Evolutionary conservation across 2,888 invertebrate genomes (phyloP).

Genomic region (Campoplex capitator): DNA sequence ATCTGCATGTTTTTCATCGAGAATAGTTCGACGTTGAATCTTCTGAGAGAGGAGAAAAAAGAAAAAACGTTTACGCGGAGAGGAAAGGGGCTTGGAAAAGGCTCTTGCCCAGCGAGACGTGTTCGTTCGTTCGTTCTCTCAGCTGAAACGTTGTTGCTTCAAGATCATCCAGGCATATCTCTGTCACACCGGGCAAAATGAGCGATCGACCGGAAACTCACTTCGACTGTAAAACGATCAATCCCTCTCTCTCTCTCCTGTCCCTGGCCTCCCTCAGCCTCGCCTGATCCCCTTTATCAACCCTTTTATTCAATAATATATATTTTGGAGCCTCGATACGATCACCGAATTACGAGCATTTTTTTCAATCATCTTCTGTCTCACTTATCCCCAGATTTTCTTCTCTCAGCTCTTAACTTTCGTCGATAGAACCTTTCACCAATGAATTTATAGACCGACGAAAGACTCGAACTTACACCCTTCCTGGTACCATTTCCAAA

Average conservation of each 20-base stretch:
- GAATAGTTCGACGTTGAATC: background rate
- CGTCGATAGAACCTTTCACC: background rate
- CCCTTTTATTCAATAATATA: constrained; percentile 26
- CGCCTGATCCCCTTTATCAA: background rate
- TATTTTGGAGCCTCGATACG: constrained; percentile 2
- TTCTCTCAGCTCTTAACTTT: background rate
- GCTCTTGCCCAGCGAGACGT: constrained; percentile 56
- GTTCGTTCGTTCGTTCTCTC: constrained; percentile 54
- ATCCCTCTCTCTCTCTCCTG: constrained; percentile 62
- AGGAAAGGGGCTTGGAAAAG: constrained; percentile 23
- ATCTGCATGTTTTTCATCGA: background rate
- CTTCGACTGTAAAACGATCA: constrained; percentile 81
- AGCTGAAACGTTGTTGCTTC: constrained; percentile 52
- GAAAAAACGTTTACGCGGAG: background rate
- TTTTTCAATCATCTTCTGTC: background rate
- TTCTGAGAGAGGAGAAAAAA: background rate
- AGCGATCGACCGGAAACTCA: constrained; percentile 79
- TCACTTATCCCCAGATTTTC: background rate
- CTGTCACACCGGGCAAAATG: constrained; percentile 73
- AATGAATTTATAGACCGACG: background rate
- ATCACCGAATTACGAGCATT: constrained; percentile 7
- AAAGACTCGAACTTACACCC: background rate
- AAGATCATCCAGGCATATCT: constrained; percentile 65
- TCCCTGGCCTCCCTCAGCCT: background rate
- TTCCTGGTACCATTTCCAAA: background rate